phyloP scores from a whole-genome alignment of 1,140 invertebrate genomes.

The Tetramorium simillimum region DNA sequence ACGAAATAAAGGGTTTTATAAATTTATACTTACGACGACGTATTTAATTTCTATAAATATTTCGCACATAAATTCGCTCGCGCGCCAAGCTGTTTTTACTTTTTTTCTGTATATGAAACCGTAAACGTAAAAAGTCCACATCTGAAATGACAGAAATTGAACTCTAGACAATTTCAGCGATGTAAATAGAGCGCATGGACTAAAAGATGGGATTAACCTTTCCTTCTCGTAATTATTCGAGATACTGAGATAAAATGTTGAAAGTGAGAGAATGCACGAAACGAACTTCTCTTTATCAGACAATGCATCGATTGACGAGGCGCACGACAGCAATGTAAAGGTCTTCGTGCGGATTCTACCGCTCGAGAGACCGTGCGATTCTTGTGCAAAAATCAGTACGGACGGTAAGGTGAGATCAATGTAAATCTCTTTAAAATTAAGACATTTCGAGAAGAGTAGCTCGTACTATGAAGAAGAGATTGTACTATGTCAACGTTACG shows the following conservation, averaged over 20 bases:
- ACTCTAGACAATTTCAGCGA: conserved; percentile 3
- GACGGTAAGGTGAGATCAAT: conserved; percentile 61
- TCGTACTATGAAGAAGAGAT: not conserved
- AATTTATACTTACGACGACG: conserved; percentile 54
- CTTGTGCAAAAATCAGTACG: conserved; percentile 56
- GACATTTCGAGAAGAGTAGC: too few species aligned
- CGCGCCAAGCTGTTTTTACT: not conserved
- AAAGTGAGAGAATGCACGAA: not conserved
- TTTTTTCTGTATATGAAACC: not conserved
- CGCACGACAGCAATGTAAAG: conserved; percentile 60
- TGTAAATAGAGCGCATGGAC: not conserved
- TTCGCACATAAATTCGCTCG: not conserved
- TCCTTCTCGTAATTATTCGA: not conserved
- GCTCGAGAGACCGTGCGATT: conserved; percentile 55
- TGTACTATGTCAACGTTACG: too few species aligned
- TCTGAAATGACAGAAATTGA: not conserved
- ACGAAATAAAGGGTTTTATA: conserved; percentile 74
- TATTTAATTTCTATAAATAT: conserved; percentile 20
- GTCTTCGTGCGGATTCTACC: conserved; percentile 71
- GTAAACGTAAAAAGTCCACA: not conserved
- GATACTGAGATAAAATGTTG: not conserved
- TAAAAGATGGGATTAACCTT: not conserved
- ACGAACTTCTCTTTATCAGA: conserved; percentile 32
- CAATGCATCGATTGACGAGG: not conserved
- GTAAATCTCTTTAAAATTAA: not conserved